phyloP scores from a whole-genome alignment of 2,113 vertebrate species.

The Martes martes region DNA sequence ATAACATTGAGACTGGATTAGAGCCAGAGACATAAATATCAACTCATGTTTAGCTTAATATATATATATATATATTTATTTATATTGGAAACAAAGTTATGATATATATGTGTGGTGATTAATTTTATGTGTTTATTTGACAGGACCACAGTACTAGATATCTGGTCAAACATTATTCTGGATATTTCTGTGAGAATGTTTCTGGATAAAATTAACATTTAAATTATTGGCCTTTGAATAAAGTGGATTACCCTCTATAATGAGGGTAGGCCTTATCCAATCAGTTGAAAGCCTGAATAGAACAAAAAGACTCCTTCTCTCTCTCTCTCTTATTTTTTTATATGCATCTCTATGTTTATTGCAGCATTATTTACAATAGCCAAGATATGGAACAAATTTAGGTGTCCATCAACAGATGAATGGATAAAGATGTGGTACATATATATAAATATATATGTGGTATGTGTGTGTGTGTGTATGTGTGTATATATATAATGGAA shows the following conservation, averaged over 20 bases:
- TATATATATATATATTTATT: neutral
- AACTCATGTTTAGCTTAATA: neutral
- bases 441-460: neutral
- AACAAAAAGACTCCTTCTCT: neutral
- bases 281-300: neutral
- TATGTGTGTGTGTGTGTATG: rapidly evolving
- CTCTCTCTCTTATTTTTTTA: neutral
- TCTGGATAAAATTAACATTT: neutral
- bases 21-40: neutral
- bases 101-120: neutral
- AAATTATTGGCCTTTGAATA: neutral
- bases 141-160: neutral
- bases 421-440: neutral
- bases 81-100: neutral
- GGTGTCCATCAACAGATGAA: neutral
- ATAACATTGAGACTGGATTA: neutral
- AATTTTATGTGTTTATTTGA: neutral
- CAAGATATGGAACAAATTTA: neutral
- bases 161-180: neutral
- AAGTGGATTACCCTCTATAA: neutral
- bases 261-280: neutral
- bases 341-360: neutral
- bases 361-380: neutral
- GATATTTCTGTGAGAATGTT: neutral
- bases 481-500: neutral